A percentile compares a stretch with the other conserved stretches of the same genome.
Evolutionary conservation across 2,113 vertebrate species (phyloP).

Genomic region (Morone chrysops): DNA sequence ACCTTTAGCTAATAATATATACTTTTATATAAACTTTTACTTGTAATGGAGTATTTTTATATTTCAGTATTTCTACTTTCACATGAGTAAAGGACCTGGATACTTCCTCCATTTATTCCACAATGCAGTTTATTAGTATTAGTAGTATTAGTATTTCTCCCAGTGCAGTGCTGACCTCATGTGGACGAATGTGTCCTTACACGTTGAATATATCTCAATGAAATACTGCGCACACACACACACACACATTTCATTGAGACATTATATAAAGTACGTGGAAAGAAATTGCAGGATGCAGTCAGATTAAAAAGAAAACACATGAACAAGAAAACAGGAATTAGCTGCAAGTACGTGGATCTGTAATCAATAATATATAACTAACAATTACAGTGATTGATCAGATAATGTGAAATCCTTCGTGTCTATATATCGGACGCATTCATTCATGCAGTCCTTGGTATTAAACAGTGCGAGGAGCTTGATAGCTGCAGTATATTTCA

Average conservation of each 20-base stretch:
- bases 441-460: constrained; percentile 19
- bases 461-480: constrained; percentile 1
- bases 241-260: constrained; percentile 42
- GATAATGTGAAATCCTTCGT: neutral
- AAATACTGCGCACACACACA: constrained; percentile 31
- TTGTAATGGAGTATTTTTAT: neutral
- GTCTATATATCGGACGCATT: neutral
- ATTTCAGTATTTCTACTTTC: neutral
- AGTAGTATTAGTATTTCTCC: neutral
- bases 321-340: neutral
- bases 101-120: neutral
- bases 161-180: constrained; percentile 73
- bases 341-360: neutral
- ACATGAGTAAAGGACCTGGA: neutral
- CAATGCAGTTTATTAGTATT: neutral
- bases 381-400: neutral
- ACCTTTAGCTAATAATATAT: neutral
- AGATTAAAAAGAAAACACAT: neutral
- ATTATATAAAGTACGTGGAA: neutral
- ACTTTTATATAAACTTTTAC: neutral
- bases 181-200: constrained; percentile 70
- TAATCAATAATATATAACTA: neutral
- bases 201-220: constrained; percentile 28
- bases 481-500: constrained; percentile 41
- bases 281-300: neutral